These are phyloP conservation scores for Amniataba percoides DNA, from an alignment of 2,797 vertebrate genomes.

Conservation along the genomic window DNA sequence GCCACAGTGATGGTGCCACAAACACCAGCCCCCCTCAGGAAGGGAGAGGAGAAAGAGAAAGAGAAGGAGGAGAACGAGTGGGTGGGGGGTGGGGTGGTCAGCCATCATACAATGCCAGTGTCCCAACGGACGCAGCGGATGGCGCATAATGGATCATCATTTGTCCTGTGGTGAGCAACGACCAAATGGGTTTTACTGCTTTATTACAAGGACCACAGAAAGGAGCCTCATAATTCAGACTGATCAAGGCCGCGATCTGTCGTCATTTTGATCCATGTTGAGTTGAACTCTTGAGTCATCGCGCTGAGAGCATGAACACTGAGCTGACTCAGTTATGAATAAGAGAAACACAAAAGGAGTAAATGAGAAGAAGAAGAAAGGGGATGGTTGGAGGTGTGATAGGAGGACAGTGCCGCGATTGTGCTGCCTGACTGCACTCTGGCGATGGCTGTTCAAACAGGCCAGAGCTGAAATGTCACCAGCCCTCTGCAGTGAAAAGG, in stretches of 20 bases:
- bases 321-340: constrained; percentile 43
- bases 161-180: constrained; percentile 59
- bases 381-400: constrained; percentile 44
- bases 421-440: constrained; percentile 64
- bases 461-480: constrained; percentile 78
- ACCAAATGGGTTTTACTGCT: constrained; percentile 68
- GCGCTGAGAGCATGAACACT: constrained; percentile 8
- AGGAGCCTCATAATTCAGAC: constrained; percentile 62
- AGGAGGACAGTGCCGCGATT: constrained; percentile 58
- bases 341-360: constrained; percentile 23
- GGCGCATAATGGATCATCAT: constrained; percentile 67
- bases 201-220: constrained; percentile 55
- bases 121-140: constrained; percentile 57
- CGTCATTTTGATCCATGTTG: constrained; percentile 39
- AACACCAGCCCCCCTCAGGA: constrained; percentile 77
- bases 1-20: constrained; percentile 84
- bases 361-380: constrained; percentile 24
- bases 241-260: constrained; percentile 46
- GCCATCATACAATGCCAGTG: constrained; percentile 59
- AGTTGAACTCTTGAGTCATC: constrained; percentile 59
- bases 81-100: constrained; percentile 52
- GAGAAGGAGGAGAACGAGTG: constrained; percentile 56
- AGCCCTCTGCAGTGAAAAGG: constrained; percentile 63
- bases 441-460: constrained; percentile 75
- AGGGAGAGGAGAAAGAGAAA: constrained; percentile 58